These are phyloP conservation scores for Phenganax marumi DNA, from an alignment of 92 coral and sea anemone species.

Conservation along the genomic window DNA sequence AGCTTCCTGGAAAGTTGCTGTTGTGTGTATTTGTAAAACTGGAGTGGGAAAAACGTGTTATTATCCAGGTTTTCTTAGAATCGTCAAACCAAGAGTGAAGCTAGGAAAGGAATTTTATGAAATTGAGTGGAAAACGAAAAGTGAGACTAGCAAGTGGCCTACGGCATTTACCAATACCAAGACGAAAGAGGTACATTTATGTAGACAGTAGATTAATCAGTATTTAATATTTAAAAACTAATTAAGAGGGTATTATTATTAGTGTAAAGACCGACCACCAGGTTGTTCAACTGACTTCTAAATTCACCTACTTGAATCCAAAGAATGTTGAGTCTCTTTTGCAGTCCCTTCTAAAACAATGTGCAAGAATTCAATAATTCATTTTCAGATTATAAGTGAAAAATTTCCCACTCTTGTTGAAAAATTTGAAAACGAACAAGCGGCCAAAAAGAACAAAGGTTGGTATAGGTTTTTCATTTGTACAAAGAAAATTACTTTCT, in stretches of 20 bases:
- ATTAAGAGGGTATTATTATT: too few species aligned
- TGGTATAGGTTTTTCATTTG: not conserved
- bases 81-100: conserved; percentile 80
- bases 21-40: not conserved
- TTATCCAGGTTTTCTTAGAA: conserved; percentile 47
- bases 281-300: too few species aligned
- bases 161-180: conserved; percentile 68
- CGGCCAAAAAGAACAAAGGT: conserved; percentile 31
- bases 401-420: conserved; percentile 30
- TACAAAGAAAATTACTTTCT: too few species aligned
- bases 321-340: not conserved
- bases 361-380: not conserved
- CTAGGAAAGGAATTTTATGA: conserved; percentile 81
- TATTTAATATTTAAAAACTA: not conserved
- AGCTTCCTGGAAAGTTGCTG: not conserved
- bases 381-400: not conserved
- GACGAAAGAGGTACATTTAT: conserved; percentile 62
- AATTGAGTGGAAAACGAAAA: conserved; percentile 73
- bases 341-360: not conserved
- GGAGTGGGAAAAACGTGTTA: not conserved
- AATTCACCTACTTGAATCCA: not conserved
- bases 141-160: conserved; percentile 64
- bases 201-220: not conserved
- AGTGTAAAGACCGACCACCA: too few species aligned
- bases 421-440: conserved; percentile 28